Evolutionary conservation across 1,140 invertebrate species (phyloP), one percentile per base, ranked within the genome.

Genomic region (Nasonia giraulti): DNA sequence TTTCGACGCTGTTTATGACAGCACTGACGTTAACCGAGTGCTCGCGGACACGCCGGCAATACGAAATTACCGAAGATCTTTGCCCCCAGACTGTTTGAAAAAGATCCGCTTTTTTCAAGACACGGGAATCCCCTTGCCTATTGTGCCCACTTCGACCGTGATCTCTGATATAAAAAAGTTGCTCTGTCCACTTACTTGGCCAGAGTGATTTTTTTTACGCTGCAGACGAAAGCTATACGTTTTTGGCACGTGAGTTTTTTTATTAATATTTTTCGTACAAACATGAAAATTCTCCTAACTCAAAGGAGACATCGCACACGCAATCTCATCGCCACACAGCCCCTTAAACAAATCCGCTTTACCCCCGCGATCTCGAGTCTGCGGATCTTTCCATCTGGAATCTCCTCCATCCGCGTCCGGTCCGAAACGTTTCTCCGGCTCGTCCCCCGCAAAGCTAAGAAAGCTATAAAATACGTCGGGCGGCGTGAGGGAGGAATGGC

Each of bases 391-490:
- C 55, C n/a, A 62, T 62, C 55, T 20, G 2, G 17, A n/a, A 62
- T 62, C 55, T 62, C 17, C 55, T 62, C n/a, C 6, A 62, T 62
- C 17, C 55, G 40, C 40, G 55, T 62, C 55, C 55, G 55, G 17
- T 62, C 55, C 55, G 55, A 62, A 62, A 62, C 50, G 73, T 66
- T 76, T 82, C 81, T 82, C 73, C 31, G n/a, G 31, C 31, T 82
- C 55, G 55, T 27, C 68, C 68, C 31, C 27, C 62, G 73, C 40
- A 40, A 74, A 68, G 73, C 69, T 85, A 85, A 80, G 84, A 81
- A 81, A 85, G 84, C 74, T 75, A 62, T 73, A 85, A 80, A 81
- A 55, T 23, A 76, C 55, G 66, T 73, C 17, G 55, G 8, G 55
- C 11, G 50, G 6, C 55, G 40, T 68, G 23, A 80, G 20, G 40